Conservation (phyloP, 2,888 invertebrate genomes). For the Seira musarum region DNA sequence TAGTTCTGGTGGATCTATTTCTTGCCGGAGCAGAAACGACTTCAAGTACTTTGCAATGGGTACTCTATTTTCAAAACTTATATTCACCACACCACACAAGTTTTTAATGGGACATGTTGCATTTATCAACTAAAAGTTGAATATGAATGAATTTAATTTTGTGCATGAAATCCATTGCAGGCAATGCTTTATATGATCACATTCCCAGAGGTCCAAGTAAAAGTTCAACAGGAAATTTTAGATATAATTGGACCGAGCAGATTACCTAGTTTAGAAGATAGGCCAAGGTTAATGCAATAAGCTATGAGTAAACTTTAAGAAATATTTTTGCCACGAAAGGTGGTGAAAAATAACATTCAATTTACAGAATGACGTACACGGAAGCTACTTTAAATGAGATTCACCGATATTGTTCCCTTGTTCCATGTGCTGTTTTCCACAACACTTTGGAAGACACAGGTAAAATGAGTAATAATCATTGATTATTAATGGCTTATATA, state of each 20-base stretch:
- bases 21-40: conserved; percentile 67
- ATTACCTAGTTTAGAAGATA: conserved; percentile 69
- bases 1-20: conserved; percentile 65
- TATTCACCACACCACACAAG: too few relatives aligned
- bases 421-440: conserved; percentile 69
- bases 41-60: conserved; percentile 65
- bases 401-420: conserved; percentile 69
- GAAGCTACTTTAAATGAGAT: conserved; percentile 71
- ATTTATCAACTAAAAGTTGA: too few relatives aligned
- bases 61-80: too few relatives aligned
- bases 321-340: not conserved
- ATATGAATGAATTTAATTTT: too few relatives aligned
- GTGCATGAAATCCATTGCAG: too few relatives aligned
- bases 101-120: too few relatives aligned
- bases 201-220: conserved; percentile 69
- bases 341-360: not conserved
- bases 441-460: conserved; percentile 64
- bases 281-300: conserved; percentile 52
- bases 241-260: conserved; percentile 64
- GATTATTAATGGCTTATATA: not conserved
- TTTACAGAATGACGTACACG: conserved; percentile 69
- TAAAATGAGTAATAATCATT: conserved; percentile 41
- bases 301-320: not conserved
- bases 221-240: conserved; percentile 68
- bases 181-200: conserved; percentile 69